Evolutionary conservation across 2,888 invertebrate genomes (phyloP), one percentile per base, ranked within the genome.

Genomic region (Poecilobothrus nobilitatus): DNA sequence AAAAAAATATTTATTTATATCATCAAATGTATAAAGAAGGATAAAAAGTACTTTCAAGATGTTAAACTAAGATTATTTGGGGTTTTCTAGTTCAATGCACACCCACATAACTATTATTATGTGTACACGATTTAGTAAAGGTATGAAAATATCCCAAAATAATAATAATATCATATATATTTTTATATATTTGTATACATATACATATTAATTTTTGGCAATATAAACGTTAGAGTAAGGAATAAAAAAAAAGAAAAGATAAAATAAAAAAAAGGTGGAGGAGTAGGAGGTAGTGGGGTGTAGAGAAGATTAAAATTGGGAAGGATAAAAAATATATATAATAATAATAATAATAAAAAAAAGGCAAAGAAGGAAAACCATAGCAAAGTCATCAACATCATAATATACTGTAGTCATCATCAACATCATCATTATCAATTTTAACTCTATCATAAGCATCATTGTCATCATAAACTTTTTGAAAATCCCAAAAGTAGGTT

Each of bases 1-100:
- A 18, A 18, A 53, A 53, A 53, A 53, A 53, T 53, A 18, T 53
- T 53, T 53, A 53, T 53, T 53, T 53, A 53, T 53, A 53, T 18
- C n/a, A 53, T 53, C 53, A 53, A 53, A 53, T 53, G 53, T 53
- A 53, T 53, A 37, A 15, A 53, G n/a, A 53, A 53, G 53, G n/a
- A 53, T 53, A 53, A 53, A 53, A 53, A 18, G 18, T 53, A 53
- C 53, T 53, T 53, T 18, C 53, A 53, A 53, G 53, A 53, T 53
- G 53, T 53, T 53, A 53, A 53, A 53, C 53, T 53, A 53, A 53
- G 53, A 53, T 53, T 53, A 53, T 53, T 53, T 53, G 53, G 53
- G 53, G 53, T 53, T 53, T 53, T 53, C 53, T 53, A 53, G 53
- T 53, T 53, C 53, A 53, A 53, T 53, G 18, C 15, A 53, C 53